These are phyloP conservation scores for Thaleichthys pacificus DNA, from an alignment of 2,797 vertebrate genomes.

Conservation along the genomic window DNA sequence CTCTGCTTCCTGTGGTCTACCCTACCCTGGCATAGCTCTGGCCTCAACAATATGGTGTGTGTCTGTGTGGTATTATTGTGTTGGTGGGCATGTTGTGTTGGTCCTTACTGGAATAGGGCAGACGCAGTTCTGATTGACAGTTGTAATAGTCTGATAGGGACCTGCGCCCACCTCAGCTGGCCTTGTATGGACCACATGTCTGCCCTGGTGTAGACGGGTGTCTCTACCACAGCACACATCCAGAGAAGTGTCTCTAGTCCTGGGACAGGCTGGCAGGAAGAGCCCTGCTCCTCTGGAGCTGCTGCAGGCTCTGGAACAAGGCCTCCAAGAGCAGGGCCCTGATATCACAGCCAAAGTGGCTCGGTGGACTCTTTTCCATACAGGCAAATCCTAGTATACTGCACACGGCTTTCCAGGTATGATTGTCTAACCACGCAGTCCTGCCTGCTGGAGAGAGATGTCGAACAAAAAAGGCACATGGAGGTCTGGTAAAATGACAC, in stretches of 20 bases:
- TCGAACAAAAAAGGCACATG: not conserved
- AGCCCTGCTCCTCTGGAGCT: too few relatives aligned
- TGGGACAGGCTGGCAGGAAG: too few relatives aligned
- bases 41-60: not conserved
- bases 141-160: too few relatives aligned
- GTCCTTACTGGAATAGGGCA: not conserved
- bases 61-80: constrained; percentile 6
- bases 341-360: too few relatives aligned
- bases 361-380: not conserved
- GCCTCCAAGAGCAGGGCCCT: too few relatives aligned
- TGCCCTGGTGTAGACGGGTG: too few relatives aligned
- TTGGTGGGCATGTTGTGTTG: constrained; percentile 1
- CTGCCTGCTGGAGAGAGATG: not conserved
- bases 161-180: too few relatives aligned
- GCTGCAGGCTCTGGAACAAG: too few relatives aligned
- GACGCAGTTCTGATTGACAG: too few relatives aligned
- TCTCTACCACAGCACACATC: too few relatives aligned
- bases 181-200: too few relatives aligned
- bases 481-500: not conserved
- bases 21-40: not conserved
- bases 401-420: not conserved
- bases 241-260: too few relatives aligned
- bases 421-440: not conserved
- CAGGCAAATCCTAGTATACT: not conserved
- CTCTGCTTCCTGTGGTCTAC: constrained; percentile 29